These are phyloP conservation scores for Piezodorus guildinii DNA, from an alignment of 1,140 invertebrate genomes.

Conservation along the genomic window DNA sequence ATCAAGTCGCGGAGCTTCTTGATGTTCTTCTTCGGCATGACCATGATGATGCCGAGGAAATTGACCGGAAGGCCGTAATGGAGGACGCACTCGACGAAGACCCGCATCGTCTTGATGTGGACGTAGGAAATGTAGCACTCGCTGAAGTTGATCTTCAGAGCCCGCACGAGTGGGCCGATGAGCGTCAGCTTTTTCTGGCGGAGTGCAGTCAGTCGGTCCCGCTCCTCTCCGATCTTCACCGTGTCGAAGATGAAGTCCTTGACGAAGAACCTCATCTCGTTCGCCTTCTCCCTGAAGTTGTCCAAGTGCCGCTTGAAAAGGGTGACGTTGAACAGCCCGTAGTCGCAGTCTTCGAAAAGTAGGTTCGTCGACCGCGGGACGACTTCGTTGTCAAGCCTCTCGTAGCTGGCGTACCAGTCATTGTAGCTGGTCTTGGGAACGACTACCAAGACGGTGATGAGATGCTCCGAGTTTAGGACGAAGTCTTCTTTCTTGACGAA, in stretches of 20 bases:
- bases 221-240: slow-evolving; percentile 85
- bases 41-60: neutral
- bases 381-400: slow-evolving; percentile 91
- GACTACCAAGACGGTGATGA: slow-evolving; percentile 90
- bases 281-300: slow-evolving; percentile 89
- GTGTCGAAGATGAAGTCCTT: slow-evolving; percentile 97
- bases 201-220: slow-evolving; percentile 91
- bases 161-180: slow-evolving; percentile 88
- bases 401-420: slow-evolving; percentile 87
- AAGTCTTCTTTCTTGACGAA: slow-evolving; percentile 94
- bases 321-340: slow-evolving; percentile 87
- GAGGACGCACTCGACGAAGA: slow-evolving; percentile 7
- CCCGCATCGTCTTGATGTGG: neutral
- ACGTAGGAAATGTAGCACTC: neutral
- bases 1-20: neutral
- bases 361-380: slow-evolving; percentile 88
- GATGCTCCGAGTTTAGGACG: slow-evolving; percentile 93
- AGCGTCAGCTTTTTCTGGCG: slow-evolving; percentile 69
- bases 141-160: slow-evolving; percentile 1
- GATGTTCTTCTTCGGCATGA: neutral
- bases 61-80: neutral
- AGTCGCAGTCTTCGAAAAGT: slow-evolving; percentile 82
- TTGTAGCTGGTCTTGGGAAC: slow-evolving; percentile 78
- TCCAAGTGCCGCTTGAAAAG: slow-evolving; percentile 39
- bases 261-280: slow-evolving; percentile 90